Base-by-base conservation (phyloP, 2,113 vertebrate genomes). In the Cygnus atratus region DNA sequence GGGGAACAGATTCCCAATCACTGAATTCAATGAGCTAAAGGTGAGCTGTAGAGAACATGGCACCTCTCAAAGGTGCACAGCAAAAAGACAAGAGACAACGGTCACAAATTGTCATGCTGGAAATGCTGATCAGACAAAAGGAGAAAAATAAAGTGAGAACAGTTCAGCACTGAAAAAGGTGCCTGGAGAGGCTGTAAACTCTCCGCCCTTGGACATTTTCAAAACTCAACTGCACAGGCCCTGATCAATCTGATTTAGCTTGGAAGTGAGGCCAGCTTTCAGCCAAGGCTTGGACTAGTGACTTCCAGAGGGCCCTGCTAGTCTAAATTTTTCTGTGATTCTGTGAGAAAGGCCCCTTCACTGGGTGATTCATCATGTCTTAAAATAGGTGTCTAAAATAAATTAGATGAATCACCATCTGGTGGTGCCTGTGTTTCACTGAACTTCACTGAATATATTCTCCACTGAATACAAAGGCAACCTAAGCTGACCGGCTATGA, bases 331-430 rank as follows among this genome's bases (percentile, higher is more conserved):
- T 95, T 87, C 88, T 91, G 4, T 52, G 44, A 77, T 85, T 70
- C 90, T 85, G 26, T 59, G 77, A 93, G 87, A 96, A 95, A 92
- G 77, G 84, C 84, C 90, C 54, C 39, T 96, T 94, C 57, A 68
- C 57, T 43, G 88, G 22, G 44, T 97, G 96, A 97, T 95, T 97
- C 96, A 97, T 96, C 94, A 93, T 87, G 48, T 92, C 96, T 95
- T 96, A 97, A 97, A 97, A 97, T 96, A 97, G 94, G 95, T 91
- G 70, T 95, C 92, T 91, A 95, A 97, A 97, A 97, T 93, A 97
- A 95, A 95, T 94, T 84, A 93, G 95, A 96, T 96, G 96, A 97
- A 95, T 97, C 95, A 97, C 84, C 84, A 96, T 97, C 91, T 95
- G 94, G 88, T 92, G 44, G 88, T 95, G 89, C 91, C 95, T 95